These are phyloP conservation scores for Himalopsyche anomala DNA, from an alignment of 2,888 invertebrate species.

Conservation along the genomic window DNA sequence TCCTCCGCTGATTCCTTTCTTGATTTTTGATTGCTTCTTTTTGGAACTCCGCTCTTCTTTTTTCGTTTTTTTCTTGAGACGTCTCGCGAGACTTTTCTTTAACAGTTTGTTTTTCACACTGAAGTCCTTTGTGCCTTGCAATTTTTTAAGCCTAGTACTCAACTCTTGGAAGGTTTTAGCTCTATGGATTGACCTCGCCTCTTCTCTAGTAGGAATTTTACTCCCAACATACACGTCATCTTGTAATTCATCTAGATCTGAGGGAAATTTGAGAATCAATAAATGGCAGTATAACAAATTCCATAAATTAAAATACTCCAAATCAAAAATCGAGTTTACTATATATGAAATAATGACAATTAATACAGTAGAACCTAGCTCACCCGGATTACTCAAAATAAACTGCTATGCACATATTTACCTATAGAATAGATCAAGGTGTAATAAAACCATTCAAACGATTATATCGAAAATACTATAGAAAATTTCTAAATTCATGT, in stretches of 20 bases:
- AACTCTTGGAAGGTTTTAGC: conserved; percentile 81
- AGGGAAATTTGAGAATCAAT: conserved; percentile 65
- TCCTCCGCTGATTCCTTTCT: conserved; percentile 69
- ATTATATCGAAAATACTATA: no score
- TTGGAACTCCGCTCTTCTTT: conserved; percentile 77
- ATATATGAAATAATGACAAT: background rate
- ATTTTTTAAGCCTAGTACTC: conserved; percentile 79
- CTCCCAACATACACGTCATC: conserved; percentile 66
- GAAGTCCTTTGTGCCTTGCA: conserved; percentile 79
- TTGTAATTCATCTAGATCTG: conserved; percentile 72
- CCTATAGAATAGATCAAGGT: no score
- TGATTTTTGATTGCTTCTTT: conserved; percentile 68
- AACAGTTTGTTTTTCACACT: conserved; percentile 81
- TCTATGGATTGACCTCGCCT: conserved; percentile 71
- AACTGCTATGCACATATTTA: no score
- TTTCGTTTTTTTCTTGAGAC: conserved; percentile 82
- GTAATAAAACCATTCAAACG: no score
- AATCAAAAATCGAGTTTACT: background rate
- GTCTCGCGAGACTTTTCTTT: conserved; percentile 82
- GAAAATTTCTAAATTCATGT: no score
- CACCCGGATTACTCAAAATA: no score
- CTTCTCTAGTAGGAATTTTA: conserved; percentile 67
- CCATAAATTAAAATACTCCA: background rate
- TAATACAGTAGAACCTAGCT: no score
- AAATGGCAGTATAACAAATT: background rate